Evolutionary conservation across 2,888 invertebrate genomes (phyloP), one percentile per base, ranked within the genome.

Genomic region (Dorcus hopei): DNA sequence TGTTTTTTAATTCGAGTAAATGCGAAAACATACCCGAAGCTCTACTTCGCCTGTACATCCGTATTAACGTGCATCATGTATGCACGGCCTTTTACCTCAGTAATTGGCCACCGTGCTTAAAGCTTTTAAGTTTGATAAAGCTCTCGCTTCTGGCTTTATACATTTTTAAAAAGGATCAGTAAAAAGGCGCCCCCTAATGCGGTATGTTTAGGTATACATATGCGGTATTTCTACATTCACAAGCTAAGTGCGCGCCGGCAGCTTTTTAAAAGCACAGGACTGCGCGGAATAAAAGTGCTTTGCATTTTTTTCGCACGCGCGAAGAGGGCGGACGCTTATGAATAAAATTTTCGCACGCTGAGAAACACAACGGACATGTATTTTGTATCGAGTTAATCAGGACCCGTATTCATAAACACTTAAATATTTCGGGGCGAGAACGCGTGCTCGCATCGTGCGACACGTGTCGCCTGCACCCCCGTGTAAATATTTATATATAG

Each of bases 81-180:
- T 76, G 77, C 76, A 76, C 71, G 74, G 76, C 77, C 77, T 77
- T 77, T 77, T 76, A 77, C 75, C 71, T 65, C 72, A 70, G 74
- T 77, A 77, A 79, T 79, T 79, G 79, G 77, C 77, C 78, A 77
- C 77, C 74, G 75, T 75, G 77, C 78, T 78, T 78, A 77, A 74
- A 78, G 79, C 79, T 79, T 78, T 79, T 79, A 79, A 77, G 74
- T 71, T 68, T 71, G 68, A 74, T 74, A 76, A 76, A 72, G 74
- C 77, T 69, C 70, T 69, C 73, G 73, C 75, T 76, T 76, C 73
- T 70, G 73, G 74, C 76, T 77, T 78, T 77, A 77, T 77, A 76
- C 77, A 77, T 67, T 77, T 77, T 76, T 75, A 76, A 76, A 77
- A 76, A 73, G 73, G 70, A 59, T 61, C 65, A 66, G 67, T 67